These are phyloP conservation scores for Okapia johnstoni DNA, from an alignment of 2,113 vertebrate genomes.

Conservation along the genomic window DNA sequence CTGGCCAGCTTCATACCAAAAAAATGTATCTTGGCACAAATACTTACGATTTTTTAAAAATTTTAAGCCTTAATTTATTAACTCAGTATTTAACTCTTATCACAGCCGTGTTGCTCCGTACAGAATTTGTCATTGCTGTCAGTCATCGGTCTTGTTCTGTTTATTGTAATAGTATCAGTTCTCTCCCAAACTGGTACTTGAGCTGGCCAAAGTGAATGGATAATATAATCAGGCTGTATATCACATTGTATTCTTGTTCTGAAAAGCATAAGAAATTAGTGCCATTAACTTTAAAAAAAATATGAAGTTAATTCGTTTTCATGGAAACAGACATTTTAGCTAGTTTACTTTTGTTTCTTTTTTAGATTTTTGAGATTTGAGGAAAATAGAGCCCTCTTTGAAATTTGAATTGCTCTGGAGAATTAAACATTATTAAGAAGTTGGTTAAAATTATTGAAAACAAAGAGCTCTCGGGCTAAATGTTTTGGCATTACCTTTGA, in stretches of 20 bases:
- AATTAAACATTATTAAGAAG: conserved; percentile 6
- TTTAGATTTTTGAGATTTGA: conserved; percentile 41
- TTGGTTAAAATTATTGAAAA: conserved; percentile 15
- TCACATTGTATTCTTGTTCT: not conserved
- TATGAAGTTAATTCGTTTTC: not conserved
- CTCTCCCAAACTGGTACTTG: not conserved
- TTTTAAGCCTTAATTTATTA: not conserved
- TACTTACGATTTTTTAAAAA: not conserved
- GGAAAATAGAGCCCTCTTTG: conserved; percentile 28
- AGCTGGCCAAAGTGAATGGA: not conserved
- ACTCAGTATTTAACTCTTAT: not conserved
- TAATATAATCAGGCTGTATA: not conserved
- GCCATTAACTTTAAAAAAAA: not conserved
- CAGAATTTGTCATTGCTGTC: not conserved
- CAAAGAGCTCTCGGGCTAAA: not conserved
- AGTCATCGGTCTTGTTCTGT: not conserved
- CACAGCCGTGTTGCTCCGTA: not conserved
- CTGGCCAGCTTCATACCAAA: not conserved
- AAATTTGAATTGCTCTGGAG: conserved; percentile 4
- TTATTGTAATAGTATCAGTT: not conserved
- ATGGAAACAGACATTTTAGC: not conserved
- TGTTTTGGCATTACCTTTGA: not conserved
- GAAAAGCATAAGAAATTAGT: not conserved
- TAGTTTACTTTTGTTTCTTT: not conserved
- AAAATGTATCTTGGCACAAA: not conserved